phyloP scores from a whole-genome alignment of 2,113 vertebrate species.

The Pelecanoides urinatrix region DNA sequence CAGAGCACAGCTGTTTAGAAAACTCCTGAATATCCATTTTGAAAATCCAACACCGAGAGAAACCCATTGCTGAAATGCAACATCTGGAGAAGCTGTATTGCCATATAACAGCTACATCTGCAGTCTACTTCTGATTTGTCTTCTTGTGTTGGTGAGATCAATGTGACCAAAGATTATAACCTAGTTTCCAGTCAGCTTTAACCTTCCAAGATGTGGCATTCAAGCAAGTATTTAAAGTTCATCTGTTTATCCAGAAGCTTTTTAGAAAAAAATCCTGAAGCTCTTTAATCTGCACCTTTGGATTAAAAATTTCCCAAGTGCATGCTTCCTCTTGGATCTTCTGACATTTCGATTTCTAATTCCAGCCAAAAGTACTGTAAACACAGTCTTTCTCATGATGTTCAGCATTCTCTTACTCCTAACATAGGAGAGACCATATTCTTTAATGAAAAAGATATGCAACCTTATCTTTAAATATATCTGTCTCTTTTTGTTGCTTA shows the following conservation, averaged over 20 bases:
- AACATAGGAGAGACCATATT: background rate
- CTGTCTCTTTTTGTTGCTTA: background rate
- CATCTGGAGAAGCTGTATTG: background rate
- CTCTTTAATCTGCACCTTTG: background rate
- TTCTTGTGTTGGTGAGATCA: background rate
- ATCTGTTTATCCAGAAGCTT: background rate
- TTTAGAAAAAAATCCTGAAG: background rate
- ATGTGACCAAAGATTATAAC: background rate
- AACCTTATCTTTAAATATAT: background rate
- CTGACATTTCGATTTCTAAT: background rate
- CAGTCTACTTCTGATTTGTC: background rate
- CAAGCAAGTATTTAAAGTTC: background rate
- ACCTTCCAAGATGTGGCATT: background rate
- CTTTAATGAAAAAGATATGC: background rate
- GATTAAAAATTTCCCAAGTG: background rate
- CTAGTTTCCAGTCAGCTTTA: background rate
- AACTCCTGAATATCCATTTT: background rate
- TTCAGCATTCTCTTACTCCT: background rate
- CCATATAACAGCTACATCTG: background rate
- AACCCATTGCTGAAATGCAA: background rate
- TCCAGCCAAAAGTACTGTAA: slow-evolving; percentile 2
- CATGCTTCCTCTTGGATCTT: background rate
- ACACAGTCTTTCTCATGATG: background rate
- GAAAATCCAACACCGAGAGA: background rate
- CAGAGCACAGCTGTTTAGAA: background rate